Evolutionary conservation across 2,797 vertebrate species (phyloP), one percentile per base, ranked within the genome.

Genomic region (Sebastolobus altivelis): DNA sequence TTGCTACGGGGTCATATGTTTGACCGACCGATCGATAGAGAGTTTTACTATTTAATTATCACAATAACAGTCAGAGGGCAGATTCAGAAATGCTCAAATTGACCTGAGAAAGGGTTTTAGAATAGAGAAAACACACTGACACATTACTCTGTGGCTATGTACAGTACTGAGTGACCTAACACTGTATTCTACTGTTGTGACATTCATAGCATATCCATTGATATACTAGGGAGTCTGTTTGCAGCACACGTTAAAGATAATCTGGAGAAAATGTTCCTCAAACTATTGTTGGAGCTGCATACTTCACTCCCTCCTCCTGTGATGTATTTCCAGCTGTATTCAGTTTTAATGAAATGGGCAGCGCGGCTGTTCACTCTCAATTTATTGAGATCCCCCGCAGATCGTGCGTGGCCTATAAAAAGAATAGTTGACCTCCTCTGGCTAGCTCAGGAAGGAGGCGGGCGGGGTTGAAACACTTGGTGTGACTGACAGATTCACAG

Each of bases 101-200:
- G 70, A 72, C 37, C 67, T 43, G 33, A 79, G 31, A 46, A 68
- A 56, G 52, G 60, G 60, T 31, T 7, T 20, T 22, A 68, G 54
- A 83, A 59, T 7, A 37, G 29, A 76, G 62, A 72, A 52, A 60
- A 65, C 20, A 76, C 75, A 63, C 43, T 16, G 33, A 80, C 79
- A 73, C 61, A 67, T 69, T 37, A 18, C 62, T 77, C 29, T 66
- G 73, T 63, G 79, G 79, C 73, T 82, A 65, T 85, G 83, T 91
- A 85, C 83, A 87, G 83, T 81, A 85, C 82, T 84, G 91, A 89
- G 84, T 90, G 91, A 93, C 92, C 93, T 88, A 86, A 85, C 89
- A 93, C 92, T 94, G 92, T 91, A 91, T 91, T 80, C 81, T 84
- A 72, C 84, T 83, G 80, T 86, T 88, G 86, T 91, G 82, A 91